phyloP scores from a whole-genome alignment of 2,888 invertebrate genomes.

The Vanessa cardui region DNA sequence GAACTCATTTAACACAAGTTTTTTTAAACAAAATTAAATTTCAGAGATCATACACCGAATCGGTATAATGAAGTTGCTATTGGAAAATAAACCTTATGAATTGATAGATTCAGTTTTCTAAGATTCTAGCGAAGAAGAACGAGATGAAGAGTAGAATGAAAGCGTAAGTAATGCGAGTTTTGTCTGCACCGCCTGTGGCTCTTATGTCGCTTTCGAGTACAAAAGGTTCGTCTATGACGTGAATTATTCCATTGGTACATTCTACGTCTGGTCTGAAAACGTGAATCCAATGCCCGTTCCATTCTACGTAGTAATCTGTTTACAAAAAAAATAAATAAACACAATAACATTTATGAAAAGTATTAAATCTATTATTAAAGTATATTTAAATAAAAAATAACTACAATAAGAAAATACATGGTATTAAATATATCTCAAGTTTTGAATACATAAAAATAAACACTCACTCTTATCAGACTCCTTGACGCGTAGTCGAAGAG shows the following conservation, averaged over 20 bases:
- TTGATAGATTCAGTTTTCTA: slow-evolving; percentile 57
- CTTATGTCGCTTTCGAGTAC: slow-evolving; percentile 91
- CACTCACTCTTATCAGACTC: slow-evolving; percentile 87
- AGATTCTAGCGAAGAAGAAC: slow-evolving; percentile 58
- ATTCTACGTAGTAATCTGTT: slow-evolving; percentile 91
- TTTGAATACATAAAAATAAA: not conserved
- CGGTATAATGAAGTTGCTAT: not conserved
- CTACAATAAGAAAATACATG: too few species aligned
- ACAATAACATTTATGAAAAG: not conserved
- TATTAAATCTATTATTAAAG: too few species aligned
- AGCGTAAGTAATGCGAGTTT: slow-evolving; percentile 51
- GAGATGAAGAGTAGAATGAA: slow-evolving; percentile 55
- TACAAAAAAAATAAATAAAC: slow-evolving; percentile 37
- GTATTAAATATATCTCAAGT: not conserved
- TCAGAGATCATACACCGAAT: not conserved
- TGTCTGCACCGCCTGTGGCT: slow-evolving; percentile 82
- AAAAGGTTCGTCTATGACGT: slow-evolving; percentile 95
- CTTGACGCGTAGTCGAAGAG: slow-evolving; percentile 87
- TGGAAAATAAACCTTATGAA: not conserved
- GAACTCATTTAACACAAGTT: not conserved
- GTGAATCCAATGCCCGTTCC: slow-evolving; percentile 92
- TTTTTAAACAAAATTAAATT: not conserved
- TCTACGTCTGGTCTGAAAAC: slow-evolving; percentile 96
- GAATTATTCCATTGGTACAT: slow-evolving; percentile 97
- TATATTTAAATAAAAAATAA: too few species aligned